Base-by-base conservation (phyloP, 1,140 invertebrate species). In the Drosophila repleta region DNA sequence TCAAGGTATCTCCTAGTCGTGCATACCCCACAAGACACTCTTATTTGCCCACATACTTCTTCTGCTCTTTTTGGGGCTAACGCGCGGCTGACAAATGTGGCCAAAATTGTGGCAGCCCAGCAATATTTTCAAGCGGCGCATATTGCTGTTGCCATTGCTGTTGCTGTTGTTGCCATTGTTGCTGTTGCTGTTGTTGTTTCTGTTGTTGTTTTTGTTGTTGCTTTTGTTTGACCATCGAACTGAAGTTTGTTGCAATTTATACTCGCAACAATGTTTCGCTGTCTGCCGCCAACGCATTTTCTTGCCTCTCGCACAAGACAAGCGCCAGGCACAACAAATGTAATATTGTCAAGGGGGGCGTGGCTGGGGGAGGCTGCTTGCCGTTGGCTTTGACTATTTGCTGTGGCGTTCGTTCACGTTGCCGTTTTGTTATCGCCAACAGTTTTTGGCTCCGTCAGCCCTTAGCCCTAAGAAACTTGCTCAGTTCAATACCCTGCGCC, bases 161-260 rank as follows among this genome's bases (percentile, higher is more conserved):
- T 18, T 48, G 10, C 17, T 49, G 13, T 35, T 46, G 39, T 20
- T 56, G 17, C 26, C 48, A 8, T 35, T 49, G 15, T n/a, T 58
- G 18, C 18, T 65, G 18, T 18, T 43, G 35, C 0, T 43, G 5
- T n/a, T 52, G 10, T 13, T 35, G 11, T 29, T 52, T 8, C 18
- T 32, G 20, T 29, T 56, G 10, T 13, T 35, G 11, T 29, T 52
- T 8, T 15, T 32, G 20, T 29, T 56, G 29, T 37, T 26, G 20
- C 18, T 11, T 49, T 4, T 15, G 48, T 21, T 13, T 41, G 17
- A 18, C 32, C 35, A 48, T 49, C 56, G 26, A 52, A 53, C 51
- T 69, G 26, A 52, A 53, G 41, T 69, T 64, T 49, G 58, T 70
- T 70, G 67, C 60, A 63, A 56, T 49, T 70, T 64, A 20, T 49